Percentiles rank a stretch among this genome's conserved stretches.
Conservation (phyloP, 2,113 vertebrate genomes). For the Alligator sinensis region DNA sequence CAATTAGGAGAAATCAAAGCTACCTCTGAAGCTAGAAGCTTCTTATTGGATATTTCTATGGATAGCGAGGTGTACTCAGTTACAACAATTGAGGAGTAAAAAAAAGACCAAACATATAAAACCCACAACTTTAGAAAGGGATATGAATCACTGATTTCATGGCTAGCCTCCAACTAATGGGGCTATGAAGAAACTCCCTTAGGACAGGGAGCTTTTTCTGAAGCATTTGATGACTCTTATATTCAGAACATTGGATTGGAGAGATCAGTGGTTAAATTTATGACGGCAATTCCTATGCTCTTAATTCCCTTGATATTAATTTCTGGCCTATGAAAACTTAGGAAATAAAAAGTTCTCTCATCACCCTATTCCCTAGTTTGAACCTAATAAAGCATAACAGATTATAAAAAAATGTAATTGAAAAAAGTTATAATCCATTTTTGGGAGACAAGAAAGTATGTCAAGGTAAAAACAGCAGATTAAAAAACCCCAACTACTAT, state of each 20-base stretch:
- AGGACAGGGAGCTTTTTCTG: no score
- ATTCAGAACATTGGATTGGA: not conserved
- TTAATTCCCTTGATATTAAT: not conserved
- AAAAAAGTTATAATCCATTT: not conserved
- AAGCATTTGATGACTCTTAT: no score
- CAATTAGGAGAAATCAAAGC: not conserved
- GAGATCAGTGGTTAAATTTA: not conserved
- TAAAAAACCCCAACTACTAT: not conserved
- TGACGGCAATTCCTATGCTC: not conserved
- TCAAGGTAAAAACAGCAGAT: not conserved
- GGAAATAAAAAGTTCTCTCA: not conserved
- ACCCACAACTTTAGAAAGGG: rapidly evolving
- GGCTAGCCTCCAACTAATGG: no score
- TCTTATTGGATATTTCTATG: not conserved
- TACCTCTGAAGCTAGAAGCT: not conserved
- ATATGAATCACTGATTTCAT: no score
- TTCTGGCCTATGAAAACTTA: not conserved
- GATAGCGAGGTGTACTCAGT: not conserved
- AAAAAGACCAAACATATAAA: not conserved
- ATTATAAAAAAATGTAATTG: not conserved
- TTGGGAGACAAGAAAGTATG: not conserved
- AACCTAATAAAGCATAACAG: not conserved
- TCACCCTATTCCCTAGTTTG: not conserved
- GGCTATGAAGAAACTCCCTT: no score
- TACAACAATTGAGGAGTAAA: not conserved